A percentile compares a stretch with the other conserved stretches of the same genome.
Conservation (phyloP, 2,113 vertebrate genomes). For the Mesitornis unicolor region DNA sequence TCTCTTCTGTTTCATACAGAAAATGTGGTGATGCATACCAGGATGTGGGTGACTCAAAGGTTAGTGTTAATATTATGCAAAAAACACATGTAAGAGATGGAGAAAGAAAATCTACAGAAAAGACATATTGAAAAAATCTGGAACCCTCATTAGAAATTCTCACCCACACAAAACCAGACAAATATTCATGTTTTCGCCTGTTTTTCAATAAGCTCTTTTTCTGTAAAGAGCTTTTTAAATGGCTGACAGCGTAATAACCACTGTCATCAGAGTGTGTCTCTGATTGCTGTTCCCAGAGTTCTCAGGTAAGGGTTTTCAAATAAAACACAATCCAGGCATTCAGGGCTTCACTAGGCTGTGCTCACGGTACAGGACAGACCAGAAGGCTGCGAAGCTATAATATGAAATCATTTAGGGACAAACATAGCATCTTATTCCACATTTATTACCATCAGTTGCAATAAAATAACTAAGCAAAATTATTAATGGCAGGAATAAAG, state of each 20-base stretch:
- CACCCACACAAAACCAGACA: not conserved
- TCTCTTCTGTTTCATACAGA: not conserved
- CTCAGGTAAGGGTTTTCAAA: not conserved
- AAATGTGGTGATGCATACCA: not conserved
- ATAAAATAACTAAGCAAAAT: not conserved
- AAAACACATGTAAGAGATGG: not conserved
- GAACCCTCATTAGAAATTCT: not conserved
- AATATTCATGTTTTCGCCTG: not conserved
- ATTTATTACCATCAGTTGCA: not conserved
- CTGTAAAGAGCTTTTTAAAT: not conserved
- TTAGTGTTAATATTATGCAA: not conserved
- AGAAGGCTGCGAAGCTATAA: not conserved
- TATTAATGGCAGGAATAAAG: not conserved
- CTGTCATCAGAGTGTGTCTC: not conserved
- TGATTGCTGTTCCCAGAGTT: not conserved
- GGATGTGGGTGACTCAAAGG: conserved; percentile 26
- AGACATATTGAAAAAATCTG: not conserved
- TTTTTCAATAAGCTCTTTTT: not conserved
- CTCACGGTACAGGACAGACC: not conserved
- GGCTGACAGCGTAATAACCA: not conserved
- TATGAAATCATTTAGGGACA: conserved; percentile 1
- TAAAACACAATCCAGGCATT: not conserved
- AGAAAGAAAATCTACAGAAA: not conserved
- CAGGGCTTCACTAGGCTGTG: not conserved
- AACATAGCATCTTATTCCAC: not conserved